Evolutionary conservation across 2,888 invertebrate genomes (phyloP), one percentile per base, ranked within the genome.

Genomic region (Platypus cylindrus): DNA sequence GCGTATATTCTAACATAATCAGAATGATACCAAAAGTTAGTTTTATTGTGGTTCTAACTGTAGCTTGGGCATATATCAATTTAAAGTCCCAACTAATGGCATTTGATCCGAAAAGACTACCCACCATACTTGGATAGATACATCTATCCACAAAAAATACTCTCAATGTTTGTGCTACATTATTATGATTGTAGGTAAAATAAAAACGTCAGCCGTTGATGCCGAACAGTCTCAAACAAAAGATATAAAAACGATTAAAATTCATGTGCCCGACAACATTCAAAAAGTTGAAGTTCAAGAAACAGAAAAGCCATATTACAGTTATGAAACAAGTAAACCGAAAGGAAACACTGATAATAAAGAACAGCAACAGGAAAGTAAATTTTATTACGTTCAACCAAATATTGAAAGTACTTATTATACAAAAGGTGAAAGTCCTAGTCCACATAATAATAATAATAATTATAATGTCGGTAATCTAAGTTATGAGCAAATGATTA

Each of bases 231-330:
- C 27, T 12, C 24, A 25, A 17, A 11, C 23, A 9, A 37, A 39
- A 20, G 37, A 44, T 27, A 40, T 45, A 8, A 48, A 47, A 36
- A 47, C 44, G 9, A 46, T 48, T 15, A 40, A 45, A 17, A 41
- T 47, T 13, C 42, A 41, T 8, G 40, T 45, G 5, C 46, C 45
- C 11, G 43, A 41, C 13, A 32, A 40, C 26, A 18, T 50, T 28
- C 38, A 43, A 28, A 38, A 40, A 7, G 44, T 49, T 5, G 37
- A 48, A 35, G 45, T 48, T 5, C 37, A 48, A 30, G 40, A 45
- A 29, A 37, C 45, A 3, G 40, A 47, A 24, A 23, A 27, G n/a
- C 38, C 39, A 11, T 39, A 33, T 12, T 35, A 41, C 11, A 17
- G 20, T 13, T 36, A 36, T 17, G 31, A 27, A n/a, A n/a, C n/a